Percentiles rank a stretch among this genome's conserved stretches.
Evolutionary conservation across 2,113 vertebrate species (phyloP).

Genomic region (Arvicanthis niloticus): DNA sequence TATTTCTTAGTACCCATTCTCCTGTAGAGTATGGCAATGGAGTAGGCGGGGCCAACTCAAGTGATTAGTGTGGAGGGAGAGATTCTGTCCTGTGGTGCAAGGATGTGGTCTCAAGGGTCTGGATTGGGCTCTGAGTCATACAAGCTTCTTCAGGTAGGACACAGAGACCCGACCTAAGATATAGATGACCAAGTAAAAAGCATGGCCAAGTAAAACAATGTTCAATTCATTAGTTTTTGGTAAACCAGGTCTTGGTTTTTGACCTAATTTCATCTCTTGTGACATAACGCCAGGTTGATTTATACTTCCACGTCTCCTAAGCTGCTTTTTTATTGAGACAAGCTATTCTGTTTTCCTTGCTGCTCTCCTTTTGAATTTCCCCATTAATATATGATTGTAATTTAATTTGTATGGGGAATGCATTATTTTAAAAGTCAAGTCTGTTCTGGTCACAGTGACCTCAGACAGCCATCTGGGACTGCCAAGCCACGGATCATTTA

Average conservation of each 20-base stretch:
- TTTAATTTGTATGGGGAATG: constrained; percentile 32
- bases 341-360: not conserved
- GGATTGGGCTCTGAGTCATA: not conserved
- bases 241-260: not conserved
- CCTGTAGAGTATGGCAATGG: not conserved
- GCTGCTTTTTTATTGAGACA: not conserved
- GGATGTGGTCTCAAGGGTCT: not conserved
- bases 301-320: not conserved
- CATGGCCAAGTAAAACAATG: not conserved
- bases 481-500: not conserved
- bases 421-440: constrained; percentile 53
- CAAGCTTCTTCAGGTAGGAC: not conserved
- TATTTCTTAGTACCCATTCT: not conserved
- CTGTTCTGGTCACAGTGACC: constrained; percentile 38
- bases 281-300: not conserved
- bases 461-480: not conserved
- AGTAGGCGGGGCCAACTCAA: not conserved
- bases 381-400: constrained; percentile 36
- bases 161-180: not conserved
- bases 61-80: not conserved
- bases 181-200: not conserved
- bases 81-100: not conserved
- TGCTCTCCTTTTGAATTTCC: constrained; percentile 43
- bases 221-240: not conserved
- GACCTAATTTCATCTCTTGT: not conserved